These are phyloP conservation scores for Procambarus virginalis DNA, from an alignment of 1,140 invertebrate genomes.

Conservation along the genomic window DNA sequence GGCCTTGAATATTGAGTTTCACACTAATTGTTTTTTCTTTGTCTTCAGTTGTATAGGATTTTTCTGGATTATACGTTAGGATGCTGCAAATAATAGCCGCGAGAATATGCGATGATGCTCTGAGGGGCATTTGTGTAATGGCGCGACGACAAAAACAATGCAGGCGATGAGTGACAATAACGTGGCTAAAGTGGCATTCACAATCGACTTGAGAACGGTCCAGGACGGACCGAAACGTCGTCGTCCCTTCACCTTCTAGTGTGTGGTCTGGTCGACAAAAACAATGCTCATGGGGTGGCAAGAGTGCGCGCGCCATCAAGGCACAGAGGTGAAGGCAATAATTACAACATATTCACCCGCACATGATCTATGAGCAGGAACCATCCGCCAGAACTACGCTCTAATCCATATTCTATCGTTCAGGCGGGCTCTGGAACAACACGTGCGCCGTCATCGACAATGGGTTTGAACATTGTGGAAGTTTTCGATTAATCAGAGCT, in stretches of 20 bases:
- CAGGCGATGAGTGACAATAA: too few relatives aligned
- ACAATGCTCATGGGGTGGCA: slow-evolving; percentile 45
- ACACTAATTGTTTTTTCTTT: slow-evolving; percentile 9
- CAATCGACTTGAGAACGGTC: too few relatives aligned
- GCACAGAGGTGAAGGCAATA: slow-evolving; percentile 46
- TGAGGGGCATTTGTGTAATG: not conserved
- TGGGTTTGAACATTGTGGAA: slow-evolving; percentile 48
- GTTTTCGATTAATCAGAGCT: slow-evolving; percentile 42
- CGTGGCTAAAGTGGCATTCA: too few relatives aligned
- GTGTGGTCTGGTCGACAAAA: too few relatives aligned
- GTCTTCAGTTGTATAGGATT: not conserved
- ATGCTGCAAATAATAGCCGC: not conserved
- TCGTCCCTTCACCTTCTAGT: too few relatives aligned
- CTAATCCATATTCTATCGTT: slow-evolving; percentile 37
- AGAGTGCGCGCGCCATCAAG: slow-evolving; percentile 47
- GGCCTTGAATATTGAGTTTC: slow-evolving; percentile 50
- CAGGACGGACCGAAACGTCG: too few relatives aligned
- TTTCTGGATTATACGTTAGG: not conserved
- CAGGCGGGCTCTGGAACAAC: not conserved
- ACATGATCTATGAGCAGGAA: slow-evolving; percentile 53
- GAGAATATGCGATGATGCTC: not conserved
- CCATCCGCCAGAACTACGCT: slow-evolving; percentile 19
- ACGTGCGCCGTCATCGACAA: not conserved
- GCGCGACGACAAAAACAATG: slow-evolving; percentile 29
- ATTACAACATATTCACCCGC: slow-evolving; percentile 59